Conservation (phyloP, 2,113 vertebrate species). For the Hirundichthys speculiger region DNA sequence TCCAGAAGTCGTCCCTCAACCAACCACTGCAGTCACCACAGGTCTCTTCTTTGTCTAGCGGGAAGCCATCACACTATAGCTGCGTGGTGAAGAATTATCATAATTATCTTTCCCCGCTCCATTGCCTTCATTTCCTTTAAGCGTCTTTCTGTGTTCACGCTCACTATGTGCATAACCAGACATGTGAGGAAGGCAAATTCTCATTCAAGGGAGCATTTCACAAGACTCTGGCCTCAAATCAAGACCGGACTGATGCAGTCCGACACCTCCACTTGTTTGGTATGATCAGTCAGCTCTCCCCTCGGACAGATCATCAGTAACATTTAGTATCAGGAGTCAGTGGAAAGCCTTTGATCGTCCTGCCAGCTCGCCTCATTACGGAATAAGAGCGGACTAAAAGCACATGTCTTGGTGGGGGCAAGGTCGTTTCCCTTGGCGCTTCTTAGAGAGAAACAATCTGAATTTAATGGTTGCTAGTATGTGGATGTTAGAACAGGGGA, state of each 20-base stretch:
- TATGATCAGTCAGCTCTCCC: conserved; percentile 55
- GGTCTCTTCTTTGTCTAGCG: conserved; percentile 4
- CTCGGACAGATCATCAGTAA: conserved; percentile 70
- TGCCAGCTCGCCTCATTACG: conserved; percentile 64
- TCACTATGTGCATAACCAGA: conserved; percentile 18
- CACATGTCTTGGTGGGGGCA: conserved; percentile 42
- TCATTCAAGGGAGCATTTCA: conserved; percentile 28
- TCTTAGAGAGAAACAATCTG: conserved; percentile 14
- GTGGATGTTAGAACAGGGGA: conserved; percentile 13
- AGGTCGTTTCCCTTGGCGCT: conserved; percentile 40
- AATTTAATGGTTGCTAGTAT: conserved; percentile 37
- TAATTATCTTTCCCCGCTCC: conserved; percentile 14
- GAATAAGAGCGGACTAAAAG: conserved; percentile 37
- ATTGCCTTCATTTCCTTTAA: conserved; percentile 48
- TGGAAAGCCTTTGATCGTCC: conserved; percentile 73
- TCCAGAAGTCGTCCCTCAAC: not conserved
- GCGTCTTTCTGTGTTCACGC: conserved; percentile 32
- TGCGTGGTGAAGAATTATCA: conserved; percentile 14
- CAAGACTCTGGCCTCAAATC: conserved; percentile 13
- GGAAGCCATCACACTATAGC: conserved; percentile 34
- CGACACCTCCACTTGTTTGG: conserved; percentile 46
- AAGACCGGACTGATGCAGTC: conserved; percentile 36
- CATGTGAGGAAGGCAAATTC: conserved; percentile 30
- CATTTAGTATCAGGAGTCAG: conserved; percentile 74
- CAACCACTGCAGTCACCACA: not conserved